Percentiles rank a stretch among this genome's conserved stretches.
These are phyloP conservation scores for Chydorus sphaericus DNA, from an alignment of 2,888 invertebrate genomes.

Conservation along the genomic window DNA sequence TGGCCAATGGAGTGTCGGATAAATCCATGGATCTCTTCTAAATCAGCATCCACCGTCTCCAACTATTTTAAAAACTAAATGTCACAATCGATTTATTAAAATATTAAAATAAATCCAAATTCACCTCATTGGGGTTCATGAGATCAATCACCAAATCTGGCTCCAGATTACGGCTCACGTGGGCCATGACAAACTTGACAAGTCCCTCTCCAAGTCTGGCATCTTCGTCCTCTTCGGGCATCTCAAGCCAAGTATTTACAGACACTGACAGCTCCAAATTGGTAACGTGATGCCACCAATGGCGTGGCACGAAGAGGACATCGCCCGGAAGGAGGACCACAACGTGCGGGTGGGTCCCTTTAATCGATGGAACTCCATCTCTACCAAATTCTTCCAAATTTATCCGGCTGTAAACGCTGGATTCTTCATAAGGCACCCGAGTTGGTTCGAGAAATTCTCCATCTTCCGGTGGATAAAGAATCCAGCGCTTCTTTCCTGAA, in stretches of 20 bases:
- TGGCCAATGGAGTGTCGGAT: background rate
- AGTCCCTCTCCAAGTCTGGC: constrained; percentile 46
- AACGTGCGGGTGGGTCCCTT: constrained; percentile 26
- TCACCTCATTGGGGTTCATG: constrained; percentile 19
- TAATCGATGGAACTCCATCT: background rate
- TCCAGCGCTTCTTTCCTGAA: constrained; percentile 64
- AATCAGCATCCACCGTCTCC: background rate
- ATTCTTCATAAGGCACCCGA: constrained; percentile 89
- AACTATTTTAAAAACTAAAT: background rate
- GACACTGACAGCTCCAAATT: constrained; percentile 39
- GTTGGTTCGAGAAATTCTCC: constrained; percentile 51
- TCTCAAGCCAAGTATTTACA: constrained; percentile 59
- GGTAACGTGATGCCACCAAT: constrained; percentile 97
- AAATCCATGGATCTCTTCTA: background rate
- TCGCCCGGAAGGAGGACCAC: constrained; percentile 67
- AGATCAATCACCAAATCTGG: constrained; percentile 12
- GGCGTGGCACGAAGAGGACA: constrained; percentile 70
- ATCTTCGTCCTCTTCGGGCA: constrained; percentile 42
- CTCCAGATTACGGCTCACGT: background rate
- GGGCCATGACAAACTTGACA: constrained; percentile 46
- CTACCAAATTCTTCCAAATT: constrained; percentile 13
- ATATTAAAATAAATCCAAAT: background rate
- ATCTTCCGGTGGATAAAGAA: constrained; percentile 69
- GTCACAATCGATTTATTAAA: background rate
- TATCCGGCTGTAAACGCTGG: constrained; percentile 53